Base-by-base conservation (phyloP, 2,797 vertebrate genomes). In the Cyclopterus lumpus region DNA sequence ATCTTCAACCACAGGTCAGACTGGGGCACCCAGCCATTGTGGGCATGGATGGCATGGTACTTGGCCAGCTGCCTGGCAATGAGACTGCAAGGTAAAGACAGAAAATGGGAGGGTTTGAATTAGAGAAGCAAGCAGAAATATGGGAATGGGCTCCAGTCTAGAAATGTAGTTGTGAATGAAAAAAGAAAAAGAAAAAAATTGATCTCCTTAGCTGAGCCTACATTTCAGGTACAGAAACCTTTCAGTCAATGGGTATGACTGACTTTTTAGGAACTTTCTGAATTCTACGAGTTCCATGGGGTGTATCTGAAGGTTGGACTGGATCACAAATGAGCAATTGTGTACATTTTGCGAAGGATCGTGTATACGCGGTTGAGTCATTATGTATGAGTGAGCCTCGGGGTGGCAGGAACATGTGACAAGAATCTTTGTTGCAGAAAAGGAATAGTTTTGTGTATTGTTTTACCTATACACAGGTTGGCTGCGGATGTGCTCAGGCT, bases 21-120 rank as follows among this genome's bases (percentile, higher is more conserved):
- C 86, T 97, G 97, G 8, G 98, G 98, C 71, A 99, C 96, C 97
- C 98, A 99, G 83, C 98, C 98, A 48, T 99, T 99, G 82, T 99
- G 98, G 28, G 98, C 98, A 83, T 99, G 98, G 85, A 99, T 99
- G 84, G 96, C 96, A 57, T 99, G 98, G 86, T 99, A 98, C 94
- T 98, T 99, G 76, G 98, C 98, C 87, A 99, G 94, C 79, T 99
- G 97, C 75, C 96, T 94, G 34, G 97, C 97, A 91, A 99, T 99
- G 11, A 98, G 95, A 85, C 98, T 99, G 82, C 57, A 87, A 59
- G 34, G 14, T 38, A 53, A n/a, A 69, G 38, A 68, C 1, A 75
- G 26, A 46, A 58, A 83, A 75, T 6, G 4, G 9, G 15, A 66
- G 1, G 7, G 16, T 40, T 42, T 42, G 1, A 61, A 65, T 59